A percentile compares a stretch with the other conserved stretches of the same genome.
Evolutionary conservation across 2,797 vertebrate genomes (phyloP).

Genomic region (Pampus argenteus): DNA sequence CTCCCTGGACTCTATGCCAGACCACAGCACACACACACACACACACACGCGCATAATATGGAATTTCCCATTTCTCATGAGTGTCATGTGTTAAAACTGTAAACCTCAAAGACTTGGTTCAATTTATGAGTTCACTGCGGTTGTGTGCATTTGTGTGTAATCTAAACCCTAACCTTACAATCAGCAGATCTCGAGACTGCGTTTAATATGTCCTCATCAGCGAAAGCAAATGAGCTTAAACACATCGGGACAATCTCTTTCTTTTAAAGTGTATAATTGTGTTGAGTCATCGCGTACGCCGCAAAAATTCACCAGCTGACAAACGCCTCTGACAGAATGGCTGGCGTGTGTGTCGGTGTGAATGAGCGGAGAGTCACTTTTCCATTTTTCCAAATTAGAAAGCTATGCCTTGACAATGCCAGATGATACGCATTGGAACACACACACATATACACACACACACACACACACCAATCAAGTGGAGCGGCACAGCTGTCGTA

Average conservation of each 20-base stretch:
- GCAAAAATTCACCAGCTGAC: constrained; percentile 53
- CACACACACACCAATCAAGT: constrained; percentile 49
- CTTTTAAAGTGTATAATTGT: constrained; percentile 42
- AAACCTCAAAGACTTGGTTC: constrained; percentile 16
- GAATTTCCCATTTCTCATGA: constrained; percentile 40
- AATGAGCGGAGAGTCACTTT: constrained; percentile 68
- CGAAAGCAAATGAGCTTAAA: constrained; percentile 35
- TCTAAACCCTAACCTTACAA: constrained; percentile 21
- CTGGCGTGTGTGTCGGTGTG: constrained; percentile 52
- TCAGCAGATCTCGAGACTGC: constrained; percentile 23
- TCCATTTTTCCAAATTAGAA: constrained; percentile 74
- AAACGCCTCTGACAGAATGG: constrained; percentile 50
- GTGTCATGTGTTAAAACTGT: constrained; percentile 33
- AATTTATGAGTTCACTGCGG: background rate
- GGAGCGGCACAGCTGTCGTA: constrained; percentile 73
- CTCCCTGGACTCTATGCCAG: constrained; percentile 26
- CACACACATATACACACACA: constrained; percentile 10
- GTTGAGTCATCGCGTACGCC: constrained; percentile 44
- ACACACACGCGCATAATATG: background rate
- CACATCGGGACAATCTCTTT: constrained; percentile 18
- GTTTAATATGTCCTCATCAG: constrained; percentile 19
- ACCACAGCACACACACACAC: constrained; percentile 24
- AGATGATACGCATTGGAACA: constrained; percentile 56
- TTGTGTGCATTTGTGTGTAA: background rate
- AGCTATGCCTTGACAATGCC: constrained; percentile 65